Evolutionary conservation across 2,113 vertebrate species (phyloP).

Genomic region (Mirounga angustirostris): DNA sequence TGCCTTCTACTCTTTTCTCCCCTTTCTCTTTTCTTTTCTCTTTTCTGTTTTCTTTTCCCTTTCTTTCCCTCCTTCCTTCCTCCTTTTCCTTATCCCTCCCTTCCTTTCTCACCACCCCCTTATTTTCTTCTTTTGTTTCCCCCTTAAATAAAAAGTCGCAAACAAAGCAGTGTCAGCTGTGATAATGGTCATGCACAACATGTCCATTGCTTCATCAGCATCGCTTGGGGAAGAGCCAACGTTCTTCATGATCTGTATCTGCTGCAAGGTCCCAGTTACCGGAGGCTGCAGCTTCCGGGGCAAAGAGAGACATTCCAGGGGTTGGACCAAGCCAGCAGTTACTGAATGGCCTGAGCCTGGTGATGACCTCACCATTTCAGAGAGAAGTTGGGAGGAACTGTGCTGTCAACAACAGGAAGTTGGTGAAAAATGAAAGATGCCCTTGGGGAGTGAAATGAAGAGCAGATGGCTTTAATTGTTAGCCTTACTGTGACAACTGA

Average conservation of each 20-base stretch:
- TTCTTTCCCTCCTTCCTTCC: not conserved
- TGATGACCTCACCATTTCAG: conserved; percentile 81
- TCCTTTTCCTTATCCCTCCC: not conserved
- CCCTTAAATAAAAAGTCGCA: not conserved
- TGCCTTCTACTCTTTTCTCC: fast-evolving
- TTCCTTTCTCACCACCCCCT: not conserved
- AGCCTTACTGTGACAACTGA: conserved; percentile 89
- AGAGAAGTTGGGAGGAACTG: conserved; percentile 90
- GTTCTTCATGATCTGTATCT: fast-evolving
- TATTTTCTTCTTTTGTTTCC: not conserved
- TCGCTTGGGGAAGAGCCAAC: not conserved
- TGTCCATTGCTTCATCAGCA: fast-evolving
- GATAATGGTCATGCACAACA: too few relatives aligned
- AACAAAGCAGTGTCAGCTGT: not conserved
- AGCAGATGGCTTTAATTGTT: conserved; percentile 91
- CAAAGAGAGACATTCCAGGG: not conserved
- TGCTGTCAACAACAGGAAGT: conserved; percentile 93
- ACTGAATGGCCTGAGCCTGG: not conserved
- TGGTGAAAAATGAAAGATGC: conserved; percentile 88
- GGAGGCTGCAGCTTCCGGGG: not conserved
- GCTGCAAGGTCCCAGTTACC: not conserved
- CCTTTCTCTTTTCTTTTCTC: not conserved
- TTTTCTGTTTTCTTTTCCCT: not conserved
- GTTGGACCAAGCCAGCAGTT: not conserved
- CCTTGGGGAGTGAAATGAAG: conserved; percentile 86